phyloP scores from a whole-genome alignment of 2,888 invertebrate genomes.

The Sesia bembeciformis region DNA sequence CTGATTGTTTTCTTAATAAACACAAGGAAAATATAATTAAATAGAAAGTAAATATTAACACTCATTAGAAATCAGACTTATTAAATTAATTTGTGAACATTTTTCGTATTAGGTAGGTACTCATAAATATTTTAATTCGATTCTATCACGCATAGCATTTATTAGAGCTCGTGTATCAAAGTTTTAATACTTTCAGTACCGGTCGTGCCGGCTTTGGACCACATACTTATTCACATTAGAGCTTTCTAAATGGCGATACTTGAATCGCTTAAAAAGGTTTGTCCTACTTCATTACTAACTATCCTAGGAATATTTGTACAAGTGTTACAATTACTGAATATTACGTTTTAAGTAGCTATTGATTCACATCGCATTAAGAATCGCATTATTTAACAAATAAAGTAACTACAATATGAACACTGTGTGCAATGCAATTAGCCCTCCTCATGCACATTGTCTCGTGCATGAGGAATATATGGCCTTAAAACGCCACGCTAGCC shows the following conservation, averaged over 20 bases:
- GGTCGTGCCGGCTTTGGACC: slow-evolving; percentile 7
- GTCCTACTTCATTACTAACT: slow-evolving; percentile 1
- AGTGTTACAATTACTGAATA: too few relatives aligned
- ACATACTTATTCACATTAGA: slow-evolving; percentile 1
- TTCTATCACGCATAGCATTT: not conserved
- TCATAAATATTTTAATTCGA: not conserved
- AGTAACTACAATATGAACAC: too few relatives aligned
- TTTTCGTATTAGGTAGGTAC: not conserved
- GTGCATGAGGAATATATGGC: too few relatives aligned
- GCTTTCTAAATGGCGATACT: not conserved
- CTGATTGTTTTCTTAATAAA: not conserved
- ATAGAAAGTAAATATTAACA: not conserved
- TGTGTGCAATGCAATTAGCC: too few relatives aligned
- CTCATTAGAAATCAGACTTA: not conserved
- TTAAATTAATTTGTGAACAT: not conserved
- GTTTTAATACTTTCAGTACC: slow-evolving; percentile 13
- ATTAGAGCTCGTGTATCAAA: not conserved
- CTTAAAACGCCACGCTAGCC: too few relatives aligned
- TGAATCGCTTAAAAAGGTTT: not conserved
- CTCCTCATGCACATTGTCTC: too few relatives aligned
- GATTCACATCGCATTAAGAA: too few relatives aligned
- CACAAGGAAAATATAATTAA: not conserved
- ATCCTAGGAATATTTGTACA: slow-evolving; percentile 1
- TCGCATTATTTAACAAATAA: too few relatives aligned
- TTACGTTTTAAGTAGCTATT: too few relatives aligned